phyloP scores from a whole-genome alignment of 1,140 invertebrate species.

The Dolichoris vasculosae region DNA sequence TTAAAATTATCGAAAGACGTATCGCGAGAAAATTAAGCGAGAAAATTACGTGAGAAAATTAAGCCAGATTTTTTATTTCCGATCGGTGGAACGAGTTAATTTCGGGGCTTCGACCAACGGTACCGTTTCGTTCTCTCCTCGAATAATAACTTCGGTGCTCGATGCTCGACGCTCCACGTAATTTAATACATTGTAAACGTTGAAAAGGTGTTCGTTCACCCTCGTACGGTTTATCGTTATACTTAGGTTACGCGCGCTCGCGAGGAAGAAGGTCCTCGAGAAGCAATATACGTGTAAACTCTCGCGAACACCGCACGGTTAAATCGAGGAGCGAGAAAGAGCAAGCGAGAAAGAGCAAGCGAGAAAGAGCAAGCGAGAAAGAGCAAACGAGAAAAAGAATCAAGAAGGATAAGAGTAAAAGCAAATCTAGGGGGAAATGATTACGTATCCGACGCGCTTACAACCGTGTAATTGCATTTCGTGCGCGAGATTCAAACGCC shows the following conservation, averaged over 20 bases:
- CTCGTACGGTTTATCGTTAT: too few relatives aligned
- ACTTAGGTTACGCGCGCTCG: too few relatives aligned
- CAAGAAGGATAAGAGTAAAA: neutral
- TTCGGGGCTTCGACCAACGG: neutral
- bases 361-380: neutral
- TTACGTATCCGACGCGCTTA: constrained; percentile 4
- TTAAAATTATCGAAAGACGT: too few relatives aligned
- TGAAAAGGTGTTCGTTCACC: too few relatives aligned
- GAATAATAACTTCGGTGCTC: too few relatives aligned
- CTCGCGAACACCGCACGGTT: neutral
- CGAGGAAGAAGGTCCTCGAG: neutral
- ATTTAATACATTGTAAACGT: too few relatives aligned
- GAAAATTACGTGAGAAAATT: too few relatives aligned
- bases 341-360: neutral
- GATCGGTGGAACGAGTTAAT: neutral
- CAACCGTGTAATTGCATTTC: constrained; percentile 27
- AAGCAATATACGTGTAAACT: neutral
- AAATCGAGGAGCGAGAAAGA: neutral
- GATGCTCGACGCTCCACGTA: too few relatives aligned
- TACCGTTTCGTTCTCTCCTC: neutral
- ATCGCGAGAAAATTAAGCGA: too few relatives aligned
- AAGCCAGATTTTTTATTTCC: too few relatives aligned
- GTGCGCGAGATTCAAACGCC: neutral
- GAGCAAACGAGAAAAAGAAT: neutral
- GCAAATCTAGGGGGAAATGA: constrained; percentile 23